Percentiles rank a stretch among this genome's conserved stretches.
These are phyloP conservation scores for Drepana falcataria DNA, from an alignment of 2,888 invertebrate genomes.

Conservation along the genomic window DNA sequence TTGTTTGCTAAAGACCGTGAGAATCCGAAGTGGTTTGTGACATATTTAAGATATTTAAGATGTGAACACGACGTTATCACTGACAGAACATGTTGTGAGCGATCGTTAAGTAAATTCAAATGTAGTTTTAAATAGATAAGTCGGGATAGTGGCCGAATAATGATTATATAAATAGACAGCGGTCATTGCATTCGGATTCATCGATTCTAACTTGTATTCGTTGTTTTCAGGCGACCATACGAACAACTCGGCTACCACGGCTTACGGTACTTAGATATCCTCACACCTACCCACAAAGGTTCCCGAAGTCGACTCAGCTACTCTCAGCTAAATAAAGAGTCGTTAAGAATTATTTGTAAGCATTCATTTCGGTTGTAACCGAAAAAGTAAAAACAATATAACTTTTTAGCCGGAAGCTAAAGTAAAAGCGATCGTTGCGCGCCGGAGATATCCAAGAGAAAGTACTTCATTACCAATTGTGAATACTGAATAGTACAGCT, in stretches of 20 bases:
- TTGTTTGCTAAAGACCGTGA: background rate
- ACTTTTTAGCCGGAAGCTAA: slow-evolving; percentile 32
- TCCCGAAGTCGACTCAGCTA: too few relatives aligned
- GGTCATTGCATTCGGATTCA: too few relatives aligned
- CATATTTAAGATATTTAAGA: background rate
- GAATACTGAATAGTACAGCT: slow-evolving; percentile 2
- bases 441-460: slow-evolving; percentile 37
- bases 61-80: background rate
- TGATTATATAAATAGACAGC: too few relatives aligned
- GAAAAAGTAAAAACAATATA: slow-evolving; percentile 39
- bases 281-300: too few relatives aligned
- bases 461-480: slow-evolving; percentile 24
- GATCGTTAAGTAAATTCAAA: background rate
- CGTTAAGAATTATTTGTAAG: slow-evolving; percentile 3
- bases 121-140: background rate
- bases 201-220: too few relatives aligned
- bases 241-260: too few relatives aligned
- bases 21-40: background rate
- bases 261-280: too few relatives aligned
- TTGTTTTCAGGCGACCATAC: too few relatives aligned
- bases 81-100: background rate
- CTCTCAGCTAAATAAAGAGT: background rate
- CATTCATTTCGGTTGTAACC: slow-evolving; percentile 30
- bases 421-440: slow-evolving; percentile 40
- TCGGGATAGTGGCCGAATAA: too few relatives aligned